Evolutionary conservation across 2,113 vertebrate genomes (phyloP), one percentile per base, ranked within the genome.

Genomic region (Perognathus longimembris): DNA sequence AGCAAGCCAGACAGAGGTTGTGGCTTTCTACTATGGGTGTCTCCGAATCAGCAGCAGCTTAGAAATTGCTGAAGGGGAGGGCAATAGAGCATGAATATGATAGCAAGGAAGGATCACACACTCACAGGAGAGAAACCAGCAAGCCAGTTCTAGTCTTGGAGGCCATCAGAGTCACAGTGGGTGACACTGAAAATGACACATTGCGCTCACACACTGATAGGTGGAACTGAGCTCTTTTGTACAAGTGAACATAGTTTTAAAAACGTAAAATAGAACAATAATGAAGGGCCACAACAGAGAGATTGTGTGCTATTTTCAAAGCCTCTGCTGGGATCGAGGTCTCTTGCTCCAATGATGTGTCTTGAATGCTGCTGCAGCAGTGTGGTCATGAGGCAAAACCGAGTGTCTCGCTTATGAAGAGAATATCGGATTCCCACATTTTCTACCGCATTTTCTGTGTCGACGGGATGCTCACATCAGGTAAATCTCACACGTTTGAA

Each of bases 321-420:
- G 82, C 30, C 26, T 30, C 7, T 74, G 9, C 34, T 24, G 76
- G n/a, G n/a, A 50, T 67, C 26, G 22, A 34, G 12, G 20, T 77
- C 83, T 92, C 81, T 89, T 67, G 36, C 54, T 89, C 93, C 61
- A 95, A 89, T 63, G 67, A 61, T 5, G 59, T 20, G 18, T 87
- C 11, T 66, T 34, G 6, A 94, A 78, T 45, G 3, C 11, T 81
- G 70, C 38, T 90, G 7, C 34, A 73, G 22, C 10, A 90, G 42
- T 10, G 7, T 88, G 26, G 63, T 67, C 71, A 50, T 69, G 78
- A 57, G 21, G 88, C 12, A 81, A 64, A 88, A 61, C 14, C 57
- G 8, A 69, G 4, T 87, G 74, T 70, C 61, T 79, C 85, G 24
- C 6, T 84, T 74, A 85, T 71, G 85, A 45, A 59, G 1, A 78